A percentile compares a stretch with the other conserved stretches of the same genome.
These are phyloP conservation scores for Drosophila sproati DNA, from an alignment of 1,140 invertebrate genomes.

Conservation along the genomic window DNA sequence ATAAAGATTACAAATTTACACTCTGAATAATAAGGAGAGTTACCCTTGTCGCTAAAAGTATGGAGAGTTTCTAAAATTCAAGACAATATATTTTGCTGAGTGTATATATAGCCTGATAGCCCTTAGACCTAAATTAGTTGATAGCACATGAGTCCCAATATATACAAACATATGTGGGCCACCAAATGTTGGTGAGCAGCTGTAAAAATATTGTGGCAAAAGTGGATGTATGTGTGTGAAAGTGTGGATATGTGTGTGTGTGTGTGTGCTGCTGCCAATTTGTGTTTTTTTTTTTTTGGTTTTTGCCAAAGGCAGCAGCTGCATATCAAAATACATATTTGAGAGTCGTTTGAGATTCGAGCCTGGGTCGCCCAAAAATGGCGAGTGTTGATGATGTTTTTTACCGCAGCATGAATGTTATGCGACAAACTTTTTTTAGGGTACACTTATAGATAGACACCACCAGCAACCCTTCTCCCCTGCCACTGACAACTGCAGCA, in stretches of 20 bases:
- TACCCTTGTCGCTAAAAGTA: too few species aligned
- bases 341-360: constrained; percentile 55
- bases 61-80: too few species aligned
- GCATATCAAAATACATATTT: constrained; percentile 82
- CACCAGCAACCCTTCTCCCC: neutral
- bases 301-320: constrained; percentile 51
- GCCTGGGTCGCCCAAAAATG: constrained; percentile 46
- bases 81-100: too few species aligned
- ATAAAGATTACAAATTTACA: too few species aligned
- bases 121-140: constrained; percentile 60
- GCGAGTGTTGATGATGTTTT: constrained; percentile 54
- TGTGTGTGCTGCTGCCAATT: constrained; percentile 63
- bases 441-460: neutral
- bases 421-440: constrained; percentile 52
- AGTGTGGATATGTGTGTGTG: neutral
- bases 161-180: constrained; percentile 47
- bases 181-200: constrained; percentile 70
- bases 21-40: too few species aligned
- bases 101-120: neutral
- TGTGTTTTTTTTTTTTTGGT: constrained; percentile 50
- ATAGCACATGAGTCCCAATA: constrained; percentile 61
- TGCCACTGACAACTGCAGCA: constrained; percentile 30
- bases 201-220: constrained; percentile 81
- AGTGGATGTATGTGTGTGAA: constrained; percentile 30
- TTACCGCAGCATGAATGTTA: constrained; percentile 50